Percentiles rank a stretch among this genome's conserved stretches.
Conservation (phyloP, 1,140 invertebrate species). For the Gonatopus flavifemur region DNA sequence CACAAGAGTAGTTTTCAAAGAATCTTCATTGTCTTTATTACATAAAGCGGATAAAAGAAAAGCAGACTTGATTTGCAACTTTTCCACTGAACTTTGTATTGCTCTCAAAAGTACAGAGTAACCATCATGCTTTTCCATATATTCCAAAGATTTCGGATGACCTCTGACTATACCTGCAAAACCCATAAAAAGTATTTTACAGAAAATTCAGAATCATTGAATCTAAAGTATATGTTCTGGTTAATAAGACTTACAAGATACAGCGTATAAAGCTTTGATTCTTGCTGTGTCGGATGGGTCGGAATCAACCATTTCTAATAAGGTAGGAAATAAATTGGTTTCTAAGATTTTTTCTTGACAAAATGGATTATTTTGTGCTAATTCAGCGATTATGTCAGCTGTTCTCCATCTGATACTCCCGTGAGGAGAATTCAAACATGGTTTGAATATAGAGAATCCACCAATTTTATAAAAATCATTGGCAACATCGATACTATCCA, state of each 20-base stretch:
- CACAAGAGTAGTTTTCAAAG: slow-evolving; percentile 56
- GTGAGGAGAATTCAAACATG: slow-evolving; percentile 66
- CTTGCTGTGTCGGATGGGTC: slow-evolving; percentile 63
- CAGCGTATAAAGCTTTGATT: slow-evolving; percentile 72
- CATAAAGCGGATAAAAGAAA: slow-evolving; percentile 69
- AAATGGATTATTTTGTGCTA: slow-evolving; percentile 79
- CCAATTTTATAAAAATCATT: slow-evolving; percentile 82
- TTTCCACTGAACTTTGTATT: slow-evolving; percentile 63
- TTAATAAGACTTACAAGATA: slow-evolving; percentile 67
- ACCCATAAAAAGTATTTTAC: not conserved
- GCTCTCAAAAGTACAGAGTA: slow-evolving; percentile 64
- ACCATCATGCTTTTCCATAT: slow-evolving; percentile 66
- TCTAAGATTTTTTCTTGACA: slow-evolving; percentile 70
- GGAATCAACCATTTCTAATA: slow-evolving; percentile 67
- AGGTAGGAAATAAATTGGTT: slow-evolving; percentile 63
- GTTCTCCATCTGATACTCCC: slow-evolving; percentile 63
- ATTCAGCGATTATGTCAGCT: slow-evolving; percentile 69
- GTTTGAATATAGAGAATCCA: slow-evolving; percentile 69
- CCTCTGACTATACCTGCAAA: slow-evolving; percentile 65
- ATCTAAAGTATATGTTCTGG: not conserved
- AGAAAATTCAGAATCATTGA: not conserved
- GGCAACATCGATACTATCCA: slow-evolving; percentile 73
- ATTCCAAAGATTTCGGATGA: slow-evolving; percentile 59
- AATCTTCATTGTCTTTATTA: slow-evolving; percentile 60
- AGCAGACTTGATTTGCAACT: slow-evolving; percentile 69